phyloP scores from a whole-genome alignment of 2,888 invertebrate species.

The Noctua comes region DNA sequence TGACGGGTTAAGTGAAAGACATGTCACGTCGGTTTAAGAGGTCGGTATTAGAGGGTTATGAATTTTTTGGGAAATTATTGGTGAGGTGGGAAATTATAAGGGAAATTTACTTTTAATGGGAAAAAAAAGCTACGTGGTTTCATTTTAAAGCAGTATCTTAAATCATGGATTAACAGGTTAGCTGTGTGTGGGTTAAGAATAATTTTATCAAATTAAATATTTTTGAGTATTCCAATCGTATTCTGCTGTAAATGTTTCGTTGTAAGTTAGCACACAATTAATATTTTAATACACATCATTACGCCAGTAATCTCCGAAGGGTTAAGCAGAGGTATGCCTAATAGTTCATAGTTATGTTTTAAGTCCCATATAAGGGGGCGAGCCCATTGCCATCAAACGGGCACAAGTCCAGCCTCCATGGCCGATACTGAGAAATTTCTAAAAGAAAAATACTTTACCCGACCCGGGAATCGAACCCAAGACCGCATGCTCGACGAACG shows the following conservation, averaged over 20 bases:
- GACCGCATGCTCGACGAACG: too few relatives aligned
- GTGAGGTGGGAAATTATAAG: neutral
- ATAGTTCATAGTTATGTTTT: too few relatives aligned
- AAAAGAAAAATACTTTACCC: too few relatives aligned
- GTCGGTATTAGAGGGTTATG: constrained; percentile 27
- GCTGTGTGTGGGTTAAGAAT: neutral
- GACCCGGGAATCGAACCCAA: too few relatives aligned
- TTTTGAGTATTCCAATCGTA: neutral
- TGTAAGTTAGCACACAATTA: neutral
- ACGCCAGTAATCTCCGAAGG: too few relatives aligned
- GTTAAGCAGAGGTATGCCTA: too few relatives aligned
- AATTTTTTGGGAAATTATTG: constrained; percentile 8
- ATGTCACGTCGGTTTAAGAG: constrained; percentile 19
- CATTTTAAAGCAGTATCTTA: neutral
- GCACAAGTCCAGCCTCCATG: too few relatives aligned
- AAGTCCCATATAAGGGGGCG: too few relatives aligned
- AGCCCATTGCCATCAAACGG: too few relatives aligned
- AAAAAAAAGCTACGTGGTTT: neutral
- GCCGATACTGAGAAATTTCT: too few relatives aligned
- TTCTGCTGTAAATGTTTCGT: neutral
- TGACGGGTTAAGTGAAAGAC: constrained; percentile 52
- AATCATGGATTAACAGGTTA: neutral
- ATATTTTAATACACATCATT: too few relatives aligned
- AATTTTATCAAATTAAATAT: neutral
- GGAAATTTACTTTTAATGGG: neutral